These are phyloP conservation scores for Rhipidura dahli DNA, from an alignment of 2,113 vertebrate species.

Conservation along the genomic window DNA sequence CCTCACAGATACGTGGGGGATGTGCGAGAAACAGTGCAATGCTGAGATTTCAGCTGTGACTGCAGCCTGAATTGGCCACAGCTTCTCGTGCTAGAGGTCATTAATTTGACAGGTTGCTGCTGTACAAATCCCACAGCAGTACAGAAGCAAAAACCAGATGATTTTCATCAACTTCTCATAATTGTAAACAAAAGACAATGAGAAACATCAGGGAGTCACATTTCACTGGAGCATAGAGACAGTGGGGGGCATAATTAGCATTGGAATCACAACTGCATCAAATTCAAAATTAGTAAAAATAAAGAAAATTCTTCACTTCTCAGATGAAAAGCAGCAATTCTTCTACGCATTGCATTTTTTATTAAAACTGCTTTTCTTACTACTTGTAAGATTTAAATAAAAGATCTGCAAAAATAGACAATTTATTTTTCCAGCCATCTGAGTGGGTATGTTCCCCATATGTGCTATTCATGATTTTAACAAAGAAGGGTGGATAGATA, in stretches of 20 bases:
- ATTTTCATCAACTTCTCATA: slow-evolving; percentile 62
- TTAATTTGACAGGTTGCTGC: slow-evolving; percentile 50
- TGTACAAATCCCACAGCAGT: slow-evolving; percentile 47
- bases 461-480: slow-evolving; percentile 4
- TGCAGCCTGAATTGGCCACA: not conserved
- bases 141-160: slow-evolving; percentile 55
- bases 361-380: slow-evolving; percentile 31
- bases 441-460: not conserved
- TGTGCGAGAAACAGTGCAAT: not conserved
- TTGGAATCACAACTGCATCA: slow-evolving; percentile 59
- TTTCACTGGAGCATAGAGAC: slow-evolving; percentile 49
- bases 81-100: not conserved
- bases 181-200: slow-evolving; percentile 67
- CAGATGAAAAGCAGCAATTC: slow-evolving; percentile 27
- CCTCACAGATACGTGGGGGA: not conserved
- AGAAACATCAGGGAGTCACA: slow-evolving; percentile 67
- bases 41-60: not conserved
- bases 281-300: slow-evolving; percentile 60
- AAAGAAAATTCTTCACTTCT: slow-evolving; percentile 51
- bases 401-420: not conserved
- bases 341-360: not conserved
- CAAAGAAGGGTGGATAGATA: not conserved
- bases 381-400: slow-evolving; percentile 40
- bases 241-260: slow-evolving; percentile 61
- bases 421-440: not conserved